Percentiles rank a stretch among this genome's conserved stretches.
Evolutionary conservation across 2,888 invertebrate species (phyloP).

Genomic region (Anagyrus pseudococci): DNA sequence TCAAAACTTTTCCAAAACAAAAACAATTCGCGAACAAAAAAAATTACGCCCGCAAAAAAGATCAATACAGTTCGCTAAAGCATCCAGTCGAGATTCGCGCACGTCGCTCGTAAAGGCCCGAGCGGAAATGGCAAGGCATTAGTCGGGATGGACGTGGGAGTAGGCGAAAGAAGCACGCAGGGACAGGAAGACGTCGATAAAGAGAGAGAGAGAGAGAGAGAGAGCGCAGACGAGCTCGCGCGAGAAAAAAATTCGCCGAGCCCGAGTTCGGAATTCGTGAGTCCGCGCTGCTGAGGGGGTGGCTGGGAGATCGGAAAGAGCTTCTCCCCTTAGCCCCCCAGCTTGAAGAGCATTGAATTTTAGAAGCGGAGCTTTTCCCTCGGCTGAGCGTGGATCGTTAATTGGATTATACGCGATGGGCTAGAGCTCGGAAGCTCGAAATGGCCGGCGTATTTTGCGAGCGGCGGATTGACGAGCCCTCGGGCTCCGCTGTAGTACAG

Average conservation of each 20-base stretch:
- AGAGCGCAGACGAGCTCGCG: background rate
- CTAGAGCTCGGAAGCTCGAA: background rate
- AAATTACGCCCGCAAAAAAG: background rate
- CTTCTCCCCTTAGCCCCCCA: background rate
- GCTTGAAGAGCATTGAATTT: conserved; percentile 7
- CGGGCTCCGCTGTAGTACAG: too few species aligned
- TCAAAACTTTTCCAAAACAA: background rate
- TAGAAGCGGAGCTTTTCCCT: conserved; percentile 2
- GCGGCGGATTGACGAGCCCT: too few species aligned
- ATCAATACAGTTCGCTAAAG: too few species aligned
- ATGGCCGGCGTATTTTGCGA: background rate
- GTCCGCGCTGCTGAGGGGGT: background rate
- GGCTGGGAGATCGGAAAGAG: background rate
- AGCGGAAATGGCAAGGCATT: background rate
- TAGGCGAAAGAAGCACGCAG: background rate
- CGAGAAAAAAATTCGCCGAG: too few species aligned
- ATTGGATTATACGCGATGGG: conserved; percentile 9
- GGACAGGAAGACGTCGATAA: conserved; percentile 26
- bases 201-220: background rate
- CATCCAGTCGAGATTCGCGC: background rate
- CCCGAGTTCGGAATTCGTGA: too few species aligned
- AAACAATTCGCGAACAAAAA: background rate
- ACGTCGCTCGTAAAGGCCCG: background rate
- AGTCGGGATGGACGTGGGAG: background rate
- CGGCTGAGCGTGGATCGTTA: background rate